Evolutionary conservation across 2,888 invertebrate species (phyloP), one percentile per base, ranked within the genome.

Genomic region (Plagodis pulveraria): DNA sequence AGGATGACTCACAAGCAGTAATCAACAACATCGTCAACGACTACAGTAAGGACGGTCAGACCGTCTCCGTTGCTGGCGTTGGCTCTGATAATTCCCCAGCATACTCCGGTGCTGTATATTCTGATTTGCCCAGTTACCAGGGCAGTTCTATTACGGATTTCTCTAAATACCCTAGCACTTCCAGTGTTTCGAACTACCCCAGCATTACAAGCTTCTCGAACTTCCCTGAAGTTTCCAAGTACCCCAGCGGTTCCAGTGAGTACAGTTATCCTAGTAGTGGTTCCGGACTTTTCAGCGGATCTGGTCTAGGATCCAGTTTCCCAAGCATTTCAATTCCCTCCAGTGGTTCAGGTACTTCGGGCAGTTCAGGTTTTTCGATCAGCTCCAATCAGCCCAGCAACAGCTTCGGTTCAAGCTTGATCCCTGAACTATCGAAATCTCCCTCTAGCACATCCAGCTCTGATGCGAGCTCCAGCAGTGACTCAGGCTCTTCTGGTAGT

Each of bases 1-100:
- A 95, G 88, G 87, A 87, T 58, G 91, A 91, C 56, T 84, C 85
- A n/a, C 84, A 91, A 71, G 67, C 87, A 12, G 86, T 91, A 6
- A 91, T 91, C 58, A 82, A 91, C 68, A 87, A 90, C 65, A 91
- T 92, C 48, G 92, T 92, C 11, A 83, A 76, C 60, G 89, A 91
- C 62, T 89, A 87, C 72, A 85, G 81, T 58, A 67, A 70, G 49
- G 59, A 62, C 11, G 74, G 73, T 6, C 62, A 78, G n/a, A 56
- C 72, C 11, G 65, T 72, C 10, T 52, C 69, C 6, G 32, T 57
- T 6, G 62, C 63, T 43, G 59, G 70, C 22, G 52, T 8, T 40
- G 44, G 22, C 38, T 36, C 36, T n/a, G 41, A 43, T 11, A 50
- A 50, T 22, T 11, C 55, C n/a, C 54, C 58, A n/a, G 59, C 43